Evolutionary conservation across 2,888 invertebrate genomes (phyloP).

Genomic region (Leucoptera coffeella): DNA sequence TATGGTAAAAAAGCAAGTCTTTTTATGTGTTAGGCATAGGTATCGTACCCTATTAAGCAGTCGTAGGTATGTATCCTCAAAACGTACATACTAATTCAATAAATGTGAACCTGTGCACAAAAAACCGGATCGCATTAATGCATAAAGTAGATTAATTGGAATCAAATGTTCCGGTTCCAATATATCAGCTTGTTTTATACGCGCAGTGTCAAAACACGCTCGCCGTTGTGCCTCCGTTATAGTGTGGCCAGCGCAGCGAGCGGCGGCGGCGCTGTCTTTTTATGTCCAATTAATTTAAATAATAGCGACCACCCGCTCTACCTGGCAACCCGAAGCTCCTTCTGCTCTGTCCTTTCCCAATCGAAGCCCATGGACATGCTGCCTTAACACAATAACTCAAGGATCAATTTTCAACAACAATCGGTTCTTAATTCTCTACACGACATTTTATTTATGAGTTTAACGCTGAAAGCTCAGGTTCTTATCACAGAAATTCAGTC

Average conservation of each 20-base stretch:
- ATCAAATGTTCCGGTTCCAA: neutral
- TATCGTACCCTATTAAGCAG: too few relatives aligned
- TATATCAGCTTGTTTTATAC: neutral
- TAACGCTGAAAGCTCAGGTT: too few relatives aligned
- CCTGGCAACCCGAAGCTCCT: slow-evolving; percentile 24
- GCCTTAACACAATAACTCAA: neutral
- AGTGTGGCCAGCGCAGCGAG: slow-evolving; percentile 2
- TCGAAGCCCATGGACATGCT: neutral
- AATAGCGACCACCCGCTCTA: slow-evolving; percentile 38
- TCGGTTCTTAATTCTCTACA: too few relatives aligned
- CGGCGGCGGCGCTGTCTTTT: slow-evolving; percentile 22
- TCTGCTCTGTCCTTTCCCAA: slow-evolving; percentile 5
- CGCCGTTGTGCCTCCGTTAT: too few relatives aligned
- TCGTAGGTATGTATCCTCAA: too few relatives aligned
- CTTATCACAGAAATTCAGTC: too few relatives aligned
- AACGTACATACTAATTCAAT: too few relatives aligned
- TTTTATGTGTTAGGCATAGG: too few relatives aligned
- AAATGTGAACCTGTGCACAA: too few relatives aligned
- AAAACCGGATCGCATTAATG: too few relatives aligned
- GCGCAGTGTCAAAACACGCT: slow-evolving; percentile 6
- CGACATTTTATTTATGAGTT: too few relatives aligned
- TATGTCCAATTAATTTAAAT: slow-evolving; percentile 49
- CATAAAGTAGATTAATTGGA: neutral
- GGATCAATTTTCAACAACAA: neutral
- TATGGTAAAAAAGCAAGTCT: too few relatives aligned